Evolutionary conservation across 2,797 vertebrate species (phyloP), one percentile per base, ranked within the genome.

Genomic region (Anisognathus igniventris): DNA sequence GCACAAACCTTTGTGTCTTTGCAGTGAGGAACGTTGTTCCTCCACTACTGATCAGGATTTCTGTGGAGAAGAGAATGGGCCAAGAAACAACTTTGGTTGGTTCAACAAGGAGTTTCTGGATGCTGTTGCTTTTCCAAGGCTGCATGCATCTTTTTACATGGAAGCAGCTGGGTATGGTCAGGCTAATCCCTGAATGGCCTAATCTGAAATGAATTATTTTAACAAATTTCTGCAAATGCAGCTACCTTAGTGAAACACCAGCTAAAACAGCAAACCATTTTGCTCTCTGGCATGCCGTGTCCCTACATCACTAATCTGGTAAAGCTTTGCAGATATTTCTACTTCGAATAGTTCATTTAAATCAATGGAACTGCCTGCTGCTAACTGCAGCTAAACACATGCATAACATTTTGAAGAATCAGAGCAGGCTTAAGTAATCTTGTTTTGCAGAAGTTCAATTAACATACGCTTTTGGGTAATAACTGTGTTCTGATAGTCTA

Each of bases 311-410:
- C 22, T 81, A 37, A 88, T 95, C 37, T 2, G 2, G 15, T 31
- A 64, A 65, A 62, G n/a, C 18, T 88, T 75, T 91, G 79, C 54
- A 88, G 56, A 13, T 58, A 31, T 58, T 91, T 83, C 65, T 58
- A 5, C 72, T 83, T 90, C 33, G 54, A 92, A 72, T 72, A 68
- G 87, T 90, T 71, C 1, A 44, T 81, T 92, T 51, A 45, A 88
- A 54, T 81, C 19, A 1, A 0, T 61, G 31, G 33, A 74, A 40
- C 65, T 84, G 70, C 70, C 54, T 71, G 42, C 33, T 40, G 58
- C 31, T 47, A 12, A 47, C 51, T 51, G 50, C 31, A 92, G 31
- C 48, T 92, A 25, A 90, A 62, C 68, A 44, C 39, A 39, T 40
- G 27, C 14, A 17, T 45, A 70, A 71, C 45, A 14, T 80, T 77